Base-by-base conservation (phyloP, 1,140 invertebrate species). In the Solenopsis invicta region DNA sequence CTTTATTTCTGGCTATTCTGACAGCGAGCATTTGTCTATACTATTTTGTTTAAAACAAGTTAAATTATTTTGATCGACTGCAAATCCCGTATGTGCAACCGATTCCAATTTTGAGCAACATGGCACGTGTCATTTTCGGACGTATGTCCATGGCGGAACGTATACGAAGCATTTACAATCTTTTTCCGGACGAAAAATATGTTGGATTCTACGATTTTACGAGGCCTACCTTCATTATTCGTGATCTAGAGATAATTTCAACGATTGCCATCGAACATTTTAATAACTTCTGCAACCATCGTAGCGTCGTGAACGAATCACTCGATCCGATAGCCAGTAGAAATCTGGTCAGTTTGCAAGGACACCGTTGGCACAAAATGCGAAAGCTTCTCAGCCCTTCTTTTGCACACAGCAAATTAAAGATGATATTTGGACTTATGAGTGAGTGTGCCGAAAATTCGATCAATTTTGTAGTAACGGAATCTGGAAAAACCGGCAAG, bases 281-380 rank as follows among this genome's bases (percentile, higher is more conserved):
- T 6, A 76, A 89, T 18, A 62, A 72, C 0, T 89, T 89, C 18
- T 64, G 34, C 18, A 77, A 89, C 41, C 88, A 88, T 12, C 37
- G 6, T 0, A 34, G n/a, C n/a, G 34, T 0, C n/a, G n/a, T n/a
- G n/a, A n/a, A n/a, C n/a, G n/a, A n/a, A n/a, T n/a, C n/a, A n/a
- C n/a, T n/a, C n/a, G n/a, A n/a, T n/a, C n/a, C n/a, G n/a, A n/a
- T n/a, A n/a, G n/a, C n/a, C n/a, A n/a, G n/a, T n/a, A n/a, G n/a
- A n/a, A n/a, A n/a, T n/a, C n/a, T n/a, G n/a, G n/a, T n/a, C n/a
- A n/a, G n/a, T n/a, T n/a, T n/a, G n/a, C n/a, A n/a, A n/a, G n/a
- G n/a, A n/a, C n/a, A n/a, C n/a, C n/a, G n/a, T n/a, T n/a, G n/a
- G n/a, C 66, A 88, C 1, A 16, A 3, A 5, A 87, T n/a, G n/a